Conservation (phyloP, 2,797 vertebrate species). For the Notolepis coatsorum region DNA sequence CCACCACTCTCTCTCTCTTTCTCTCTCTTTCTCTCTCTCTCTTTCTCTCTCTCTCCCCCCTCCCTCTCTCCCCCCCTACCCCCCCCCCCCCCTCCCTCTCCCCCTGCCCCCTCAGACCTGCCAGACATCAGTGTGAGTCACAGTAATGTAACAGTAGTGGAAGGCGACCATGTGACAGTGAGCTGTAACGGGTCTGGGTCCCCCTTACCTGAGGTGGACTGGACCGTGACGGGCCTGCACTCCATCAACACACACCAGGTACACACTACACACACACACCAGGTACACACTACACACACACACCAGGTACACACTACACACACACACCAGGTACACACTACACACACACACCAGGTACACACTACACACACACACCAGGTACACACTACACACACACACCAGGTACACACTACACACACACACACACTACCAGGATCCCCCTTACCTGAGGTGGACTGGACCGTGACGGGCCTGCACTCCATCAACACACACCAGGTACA, state of each 20-base stretch:
- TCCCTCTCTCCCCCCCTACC: conserved; percentile 2
- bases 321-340: background rate
- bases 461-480: too few relatives aligned
- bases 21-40: background rate
- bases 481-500: conserved; percentile 1
- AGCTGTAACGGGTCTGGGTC: conserved; percentile 93
- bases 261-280: background rate
- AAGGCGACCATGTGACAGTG: conserved; percentile 89
- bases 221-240: conserved; percentile 88
- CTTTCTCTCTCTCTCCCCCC: background rate
- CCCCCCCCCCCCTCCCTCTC: conserved; percentile 31
- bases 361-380: background rate
- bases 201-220: conserved; percentile 93
- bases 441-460: too few relatives aligned
- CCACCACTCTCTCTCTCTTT: background rate
- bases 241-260: conserved; percentile 92
- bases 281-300: conserved; percentile 3
- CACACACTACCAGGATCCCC: too few relatives aligned
- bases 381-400: background rate
- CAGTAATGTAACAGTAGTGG: conserved; percentile 89
- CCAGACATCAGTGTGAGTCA: conserved; percentile 95
- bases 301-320: conserved; percentile 75
- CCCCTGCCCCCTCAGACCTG: conserved; percentile 81
- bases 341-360: too few relatives aligned
- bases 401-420: background rate